These are phyloP conservation scores for Drosophila dunni DNA, from an alignment of 1,140 invertebrate species.

Conservation along the genomic window DNA sequence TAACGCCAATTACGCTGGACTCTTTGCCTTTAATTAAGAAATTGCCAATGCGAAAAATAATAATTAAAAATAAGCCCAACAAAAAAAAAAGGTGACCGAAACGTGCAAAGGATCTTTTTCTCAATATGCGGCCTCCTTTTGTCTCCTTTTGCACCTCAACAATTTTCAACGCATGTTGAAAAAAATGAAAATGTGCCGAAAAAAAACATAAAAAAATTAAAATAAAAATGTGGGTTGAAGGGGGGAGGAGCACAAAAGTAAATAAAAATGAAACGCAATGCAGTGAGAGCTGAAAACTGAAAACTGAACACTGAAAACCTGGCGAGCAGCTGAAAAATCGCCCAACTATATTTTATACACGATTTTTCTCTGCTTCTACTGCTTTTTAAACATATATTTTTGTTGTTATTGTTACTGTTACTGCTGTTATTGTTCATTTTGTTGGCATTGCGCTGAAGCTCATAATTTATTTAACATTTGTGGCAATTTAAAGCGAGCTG, in stretches of 20 bases:
- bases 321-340: slow-evolving; percentile 49
- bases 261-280: not conserved
- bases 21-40: slow-evolving; percentile 70
- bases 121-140: slow-evolving; percentile 6
- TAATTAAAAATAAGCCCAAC: slow-evolving; percentile 75
- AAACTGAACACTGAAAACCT: slow-evolving; percentile 37
- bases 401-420: not conserved
- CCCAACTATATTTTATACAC: slow-evolving; percentile 67
- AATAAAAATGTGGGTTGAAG: not conserved
- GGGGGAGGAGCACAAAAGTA: not conserved
- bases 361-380: slow-evolving; percentile 26
- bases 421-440: slow-evolving; percentile 12
- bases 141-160: too few relatives aligned
- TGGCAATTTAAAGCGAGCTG: slow-evolving; percentile 52
- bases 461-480: slow-evolving; percentile 73
- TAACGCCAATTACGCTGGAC: slow-evolving; percentile 65
- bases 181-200: slow-evolving; percentile 56
- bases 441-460: slow-evolving; percentile 29
- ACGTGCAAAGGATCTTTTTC: slow-evolving; percentile 57
- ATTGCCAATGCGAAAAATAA: slow-evolving; percentile 79
- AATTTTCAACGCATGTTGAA: slow-evolving; percentile 10
- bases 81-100: slow-evolving; percentile 4
- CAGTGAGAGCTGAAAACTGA: not conserved
- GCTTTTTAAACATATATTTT: not conserved
- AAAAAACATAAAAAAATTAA: slow-evolving; percentile 43